A percentile compares a stretch with the other conserved stretches of the same genome.
These are phyloP conservation scores for Rhyacophila evoluta DNA, from an alignment of 2,888 invertebrate genomes.

Conservation along the genomic window DNA sequence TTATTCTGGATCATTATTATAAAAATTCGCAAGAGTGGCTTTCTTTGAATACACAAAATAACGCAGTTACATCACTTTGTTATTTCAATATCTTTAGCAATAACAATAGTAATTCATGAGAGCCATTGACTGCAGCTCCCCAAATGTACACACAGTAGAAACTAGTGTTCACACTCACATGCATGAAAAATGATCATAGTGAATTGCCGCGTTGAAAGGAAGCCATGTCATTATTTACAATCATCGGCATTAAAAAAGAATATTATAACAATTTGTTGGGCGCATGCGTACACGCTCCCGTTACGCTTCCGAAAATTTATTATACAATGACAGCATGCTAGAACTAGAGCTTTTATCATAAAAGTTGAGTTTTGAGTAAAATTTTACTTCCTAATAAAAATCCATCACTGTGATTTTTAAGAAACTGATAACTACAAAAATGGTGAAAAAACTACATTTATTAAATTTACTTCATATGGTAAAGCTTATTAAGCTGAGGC, in stretches of 20 bases:
- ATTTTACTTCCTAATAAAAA: too few species aligned
- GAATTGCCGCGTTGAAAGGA: constrained; percentile 48
- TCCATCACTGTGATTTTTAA: too few species aligned
- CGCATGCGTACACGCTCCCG: constrained; percentile 44
- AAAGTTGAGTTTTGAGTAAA: background rate
- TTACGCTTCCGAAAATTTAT: constrained; percentile 26
- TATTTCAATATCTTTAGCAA: background rate
- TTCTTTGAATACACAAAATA: too few species aligned
- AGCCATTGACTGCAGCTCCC: background rate
- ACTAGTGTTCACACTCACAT: background rate
- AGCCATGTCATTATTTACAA: constrained; percentile 53
- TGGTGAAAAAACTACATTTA: too few species aligned
- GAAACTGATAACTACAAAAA: too few species aligned
- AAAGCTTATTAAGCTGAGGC: too few species aligned
- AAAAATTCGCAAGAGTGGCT: too few species aligned
- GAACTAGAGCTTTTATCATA: background rate
- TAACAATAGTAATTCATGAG: background rate
- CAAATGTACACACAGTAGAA: background rate
- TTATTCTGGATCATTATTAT: too few species aligned
- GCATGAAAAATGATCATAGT: constrained; percentile 17
- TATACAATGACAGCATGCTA: constrained; percentile 1
- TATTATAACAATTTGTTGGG: constrained; percentile 53
- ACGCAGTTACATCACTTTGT: background rate
- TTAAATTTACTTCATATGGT: too few species aligned
- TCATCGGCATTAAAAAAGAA: constrained; percentile 50